Percentiles rank a stretch among this genome's conserved stretches.
Conservation (phyloP, 2,113 vertebrate genomes). For the Lycocorax pyrrhopterus region DNA sequence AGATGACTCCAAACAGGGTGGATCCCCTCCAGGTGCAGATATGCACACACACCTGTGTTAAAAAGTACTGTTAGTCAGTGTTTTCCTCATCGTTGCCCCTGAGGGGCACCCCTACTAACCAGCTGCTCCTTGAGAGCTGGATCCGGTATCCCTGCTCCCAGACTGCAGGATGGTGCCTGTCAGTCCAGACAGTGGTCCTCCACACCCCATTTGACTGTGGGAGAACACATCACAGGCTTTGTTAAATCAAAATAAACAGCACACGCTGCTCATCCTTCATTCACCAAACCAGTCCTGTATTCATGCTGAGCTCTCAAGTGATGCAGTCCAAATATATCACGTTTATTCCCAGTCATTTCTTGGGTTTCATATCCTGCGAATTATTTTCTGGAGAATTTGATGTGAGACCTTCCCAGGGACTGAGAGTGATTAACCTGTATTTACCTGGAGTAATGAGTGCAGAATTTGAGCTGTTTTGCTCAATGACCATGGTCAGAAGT, state of each 20-base stretch:
- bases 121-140: background rate
- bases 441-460: background rate
- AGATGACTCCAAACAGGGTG: background rate
- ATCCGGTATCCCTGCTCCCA: rapidly evolving
- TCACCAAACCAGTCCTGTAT: background rate
- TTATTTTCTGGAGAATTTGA: background rate
- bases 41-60: rapidly evolving
- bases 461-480: background rate
- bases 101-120: too few relatives aligned
- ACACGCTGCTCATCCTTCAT: background rate
- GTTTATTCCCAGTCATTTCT: background rate
- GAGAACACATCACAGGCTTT: background rate
- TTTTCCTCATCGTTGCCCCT: background rate
- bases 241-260: background rate
- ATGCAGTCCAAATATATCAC: background rate
- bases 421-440: background rate
- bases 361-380: background rate
- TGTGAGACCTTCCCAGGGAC: background rate
- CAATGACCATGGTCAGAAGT: background rate
- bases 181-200: background rate
- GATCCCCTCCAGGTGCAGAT: background rate
- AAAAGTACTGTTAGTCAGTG: background rate
- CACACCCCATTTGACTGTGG: rapidly evolving
- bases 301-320: background rate
- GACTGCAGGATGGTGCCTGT: background rate